These are phyloP conservation scores for Acanthurus tractus DNA, from an alignment of 2,797 vertebrate genomes.

Conservation along the genomic window DNA sequence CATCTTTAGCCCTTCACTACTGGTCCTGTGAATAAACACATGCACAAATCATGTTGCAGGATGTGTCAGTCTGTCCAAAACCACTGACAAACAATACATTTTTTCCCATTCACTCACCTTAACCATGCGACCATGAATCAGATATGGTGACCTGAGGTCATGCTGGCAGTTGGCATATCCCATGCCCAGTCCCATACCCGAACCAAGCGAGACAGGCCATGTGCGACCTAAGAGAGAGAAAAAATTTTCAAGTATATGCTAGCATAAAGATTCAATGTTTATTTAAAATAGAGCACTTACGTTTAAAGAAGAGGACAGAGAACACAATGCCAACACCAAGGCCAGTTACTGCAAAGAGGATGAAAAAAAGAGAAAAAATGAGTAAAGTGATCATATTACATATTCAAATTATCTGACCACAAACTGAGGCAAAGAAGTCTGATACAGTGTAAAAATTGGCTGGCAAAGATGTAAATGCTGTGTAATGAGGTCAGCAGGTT, in stretches of 20 bases:
- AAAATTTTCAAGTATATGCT: slow-evolving; percentile 1
- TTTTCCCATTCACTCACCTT: slow-evolving; percentile 83
- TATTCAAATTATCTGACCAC: slow-evolving; percentile 14
- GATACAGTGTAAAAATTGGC: slow-evolving; percentile 31
- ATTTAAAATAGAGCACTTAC: slow-evolving; percentile 82
- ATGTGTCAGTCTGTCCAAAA: slow-evolving; percentile 9
- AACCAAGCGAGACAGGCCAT: slow-evolving; percentile 92
- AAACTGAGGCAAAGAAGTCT: slow-evolving; percentile 25
- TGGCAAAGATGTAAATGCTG: slow-evolving; percentile 57
- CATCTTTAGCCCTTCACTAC: slow-evolving; percentile 59
- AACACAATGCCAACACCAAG: slow-evolving; percentile 91
- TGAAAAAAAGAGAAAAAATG: slow-evolving; percentile 18
- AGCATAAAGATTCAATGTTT: neutral
- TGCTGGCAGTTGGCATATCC: slow-evolving; percentile 95
- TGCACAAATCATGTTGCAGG: slow-evolving; percentile 16
- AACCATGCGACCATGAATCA: slow-evolving; percentile 91
- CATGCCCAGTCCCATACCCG: slow-evolving; percentile 93
- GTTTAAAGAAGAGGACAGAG: slow-evolving; percentile 93
- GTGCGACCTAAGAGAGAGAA: slow-evolving; percentile 84
- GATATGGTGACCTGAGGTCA: slow-evolving; percentile 90
- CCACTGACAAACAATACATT: slow-evolving; percentile 19
- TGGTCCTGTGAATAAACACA: slow-evolving; percentile 74
- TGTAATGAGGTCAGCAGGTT: slow-evolving; percentile 59
- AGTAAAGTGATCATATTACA: slow-evolving; percentile 21
- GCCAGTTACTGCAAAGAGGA: slow-evolving; percentile 86